Evolutionary conservation across 2,797 vertebrate species (phyloP).

Genomic region (Rhynchonycteris naso): DNA sequence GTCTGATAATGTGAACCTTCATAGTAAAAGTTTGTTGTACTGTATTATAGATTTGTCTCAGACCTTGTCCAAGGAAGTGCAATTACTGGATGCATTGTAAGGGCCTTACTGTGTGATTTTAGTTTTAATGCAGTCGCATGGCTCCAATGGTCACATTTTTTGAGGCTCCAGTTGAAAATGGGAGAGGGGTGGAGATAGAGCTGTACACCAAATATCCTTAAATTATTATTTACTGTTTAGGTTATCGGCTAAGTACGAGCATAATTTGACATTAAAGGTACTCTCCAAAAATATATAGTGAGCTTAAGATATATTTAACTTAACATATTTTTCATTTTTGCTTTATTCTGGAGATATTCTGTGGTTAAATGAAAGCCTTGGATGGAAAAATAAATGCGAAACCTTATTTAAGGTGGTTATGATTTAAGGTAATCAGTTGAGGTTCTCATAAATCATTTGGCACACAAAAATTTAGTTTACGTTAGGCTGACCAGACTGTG

Average conservation of each 20-base stretch:
- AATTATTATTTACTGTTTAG: conserved; percentile 11
- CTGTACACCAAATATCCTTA: neutral
- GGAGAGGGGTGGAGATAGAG: neutral
- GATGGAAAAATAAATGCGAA: conserved; percentile 42
- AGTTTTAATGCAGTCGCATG: neutral
- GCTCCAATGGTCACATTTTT: neutral
- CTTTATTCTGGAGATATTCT: conserved; percentile 7
- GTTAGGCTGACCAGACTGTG: too few relatives aligned
- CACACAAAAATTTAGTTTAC: conserved; percentile 26
- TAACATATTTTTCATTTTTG: neutral
- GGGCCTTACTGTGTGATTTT: neutral
- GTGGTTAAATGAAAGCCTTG: conserved; percentile 30
- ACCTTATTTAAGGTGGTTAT: conserved; percentile 10
- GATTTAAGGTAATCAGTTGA: neutral
- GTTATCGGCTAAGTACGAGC: neutral
- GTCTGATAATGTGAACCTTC: neutral
- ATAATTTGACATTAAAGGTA: neutral
- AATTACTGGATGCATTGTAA: neutral
- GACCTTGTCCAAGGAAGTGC: neutral
- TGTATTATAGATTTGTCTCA: neutral
- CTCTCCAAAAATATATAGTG: neutral
- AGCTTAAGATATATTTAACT: neutral
- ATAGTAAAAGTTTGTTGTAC: neutral
- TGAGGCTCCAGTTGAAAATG: neutral
- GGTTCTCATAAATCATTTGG: neutral